These are phyloP conservation scores for Tamandua tetradactyla DNA, from an alignment of 2,797 vertebrate species.

Conservation along the genomic window DNA sequence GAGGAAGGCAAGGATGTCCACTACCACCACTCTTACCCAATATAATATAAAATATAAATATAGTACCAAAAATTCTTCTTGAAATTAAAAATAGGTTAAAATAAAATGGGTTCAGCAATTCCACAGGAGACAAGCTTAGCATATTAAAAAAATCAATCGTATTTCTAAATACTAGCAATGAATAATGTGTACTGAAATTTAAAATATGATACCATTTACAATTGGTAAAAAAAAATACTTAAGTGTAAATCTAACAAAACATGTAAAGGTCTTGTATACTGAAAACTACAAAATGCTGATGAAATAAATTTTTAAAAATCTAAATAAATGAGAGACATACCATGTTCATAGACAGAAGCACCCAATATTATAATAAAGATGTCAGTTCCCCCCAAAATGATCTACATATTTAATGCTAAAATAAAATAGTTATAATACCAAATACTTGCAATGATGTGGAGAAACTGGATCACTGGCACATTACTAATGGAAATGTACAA, in stretches of 20 bases:
- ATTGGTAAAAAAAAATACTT: neutral
- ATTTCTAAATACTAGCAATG: neutral
- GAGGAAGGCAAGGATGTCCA: neutral
- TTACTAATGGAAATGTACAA: neutral
- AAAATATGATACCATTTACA: neutral
- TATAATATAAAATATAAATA: neutral
- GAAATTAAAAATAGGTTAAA: no score
- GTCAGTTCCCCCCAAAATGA: neutral
- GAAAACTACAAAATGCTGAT: constrained; percentile 11
- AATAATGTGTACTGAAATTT: neutral
- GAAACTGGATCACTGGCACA: neutral
- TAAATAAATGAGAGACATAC: neutral
- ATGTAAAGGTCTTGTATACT: neutral
- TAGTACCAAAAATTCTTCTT: no score
- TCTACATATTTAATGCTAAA: neutral
- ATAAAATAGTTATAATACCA: neutral
- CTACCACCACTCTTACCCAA: neutral
- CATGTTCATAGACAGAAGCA: neutral
- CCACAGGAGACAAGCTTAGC: neutral
- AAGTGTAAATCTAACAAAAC: neutral
- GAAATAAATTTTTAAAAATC: no score
- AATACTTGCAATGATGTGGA: neutral
- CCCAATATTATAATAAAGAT: neutral
- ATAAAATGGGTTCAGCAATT: neutral
- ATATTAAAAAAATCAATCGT: neutral